Evolutionary conservation across 1,140 invertebrate genomes (phyloP).

Genomic region (Yoshiicerus persimilis): DNA sequence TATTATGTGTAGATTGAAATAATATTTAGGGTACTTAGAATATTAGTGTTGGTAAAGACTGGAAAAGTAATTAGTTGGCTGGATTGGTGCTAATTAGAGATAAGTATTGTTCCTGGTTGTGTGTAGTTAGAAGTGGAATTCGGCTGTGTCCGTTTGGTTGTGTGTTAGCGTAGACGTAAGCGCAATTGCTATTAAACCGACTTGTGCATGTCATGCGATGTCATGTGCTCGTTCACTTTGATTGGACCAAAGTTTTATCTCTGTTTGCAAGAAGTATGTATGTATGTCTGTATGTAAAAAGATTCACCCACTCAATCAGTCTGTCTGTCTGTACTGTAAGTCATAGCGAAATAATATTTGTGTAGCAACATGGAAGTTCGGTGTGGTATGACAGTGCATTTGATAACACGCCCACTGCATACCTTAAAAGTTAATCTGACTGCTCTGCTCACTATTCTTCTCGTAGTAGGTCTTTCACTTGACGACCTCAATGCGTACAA

Average conservation of each 20-base stretch:
- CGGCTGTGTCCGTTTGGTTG: not conserved
- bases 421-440: not conserved
- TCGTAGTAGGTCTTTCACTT: not conserved
- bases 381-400: constrained; percentile 4
- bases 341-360: not conserved
- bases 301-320: not conserved
- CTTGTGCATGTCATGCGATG: not conserved
- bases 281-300: not conserved
- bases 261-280: not conserved
- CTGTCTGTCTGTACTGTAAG: not conserved
- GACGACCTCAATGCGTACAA: not conserved
- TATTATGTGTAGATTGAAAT: no score
- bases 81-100: not conserved
- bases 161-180: not conserved
- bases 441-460: not conserved
- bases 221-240: not conserved
- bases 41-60: no score
- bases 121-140: not conserved
- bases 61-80: not conserved
- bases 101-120: not conserved
- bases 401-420: not conserved
- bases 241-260: not conserved
- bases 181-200: not conserved
- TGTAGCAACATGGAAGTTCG: not conserved
- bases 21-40: no score